Percentiles rank a stretch among this genome's conserved stretches.
Conservation (phyloP, 2,888 invertebrate species). For the Prosopocoilus inquinatus region DNA sequence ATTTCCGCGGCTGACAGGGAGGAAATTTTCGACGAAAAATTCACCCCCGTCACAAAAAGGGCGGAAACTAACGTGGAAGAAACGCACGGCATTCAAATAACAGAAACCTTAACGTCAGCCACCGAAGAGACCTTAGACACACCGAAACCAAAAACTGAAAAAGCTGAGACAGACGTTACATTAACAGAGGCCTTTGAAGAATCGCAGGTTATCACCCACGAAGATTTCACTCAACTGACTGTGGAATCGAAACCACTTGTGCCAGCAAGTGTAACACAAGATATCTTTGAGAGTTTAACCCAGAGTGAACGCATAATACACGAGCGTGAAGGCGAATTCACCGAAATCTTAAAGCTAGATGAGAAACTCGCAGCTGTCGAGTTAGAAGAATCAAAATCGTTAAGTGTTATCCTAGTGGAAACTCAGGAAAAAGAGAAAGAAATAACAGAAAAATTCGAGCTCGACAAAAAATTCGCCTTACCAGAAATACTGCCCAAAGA, state of each 20-base stretch:
- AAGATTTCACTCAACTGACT: slow-evolving; percentile 30
- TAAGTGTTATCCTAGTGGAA: slow-evolving; percentile 43
- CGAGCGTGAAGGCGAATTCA: slow-evolving; percentile 50
- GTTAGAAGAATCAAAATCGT: slow-evolving; percentile 49
- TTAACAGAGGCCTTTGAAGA: slow-evolving; percentile 22
- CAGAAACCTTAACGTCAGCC: slow-evolving; percentile 27
- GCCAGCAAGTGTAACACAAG: slow-evolving; percentile 43
- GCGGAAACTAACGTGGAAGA: slow-evolving; percentile 56
- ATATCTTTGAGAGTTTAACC: slow-evolving; percentile 49
- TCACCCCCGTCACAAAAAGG: slow-evolving; percentile 54
- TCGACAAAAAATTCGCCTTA: slow-evolving; percentile 48
- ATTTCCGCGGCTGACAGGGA: slow-evolving; percentile 51
- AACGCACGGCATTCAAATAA: slow-evolving; percentile 55
- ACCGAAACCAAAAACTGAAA: slow-evolving; percentile 19
- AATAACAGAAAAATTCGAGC: slow-evolving; percentile 44
- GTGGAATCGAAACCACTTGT: slow-evolving; percentile 35
- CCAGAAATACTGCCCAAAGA: slow-evolving; percentile 40
- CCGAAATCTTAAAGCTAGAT: slow-evolving; percentile 37
- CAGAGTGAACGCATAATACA: slow-evolving; percentile 48
- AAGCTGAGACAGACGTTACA: slow-evolving; percentile 27
- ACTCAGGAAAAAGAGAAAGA: slow-evolving; percentile 39
- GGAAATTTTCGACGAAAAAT: slow-evolving; percentile 45
- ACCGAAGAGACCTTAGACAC: slow-evolving; percentile 23
- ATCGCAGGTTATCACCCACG: slow-evolving; percentile 19
- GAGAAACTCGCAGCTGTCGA: slow-evolving; percentile 45